Evolutionary conservation across 2,888 invertebrate species (phyloP).

Genomic region (Lithophane semibrunnea): DNA sequence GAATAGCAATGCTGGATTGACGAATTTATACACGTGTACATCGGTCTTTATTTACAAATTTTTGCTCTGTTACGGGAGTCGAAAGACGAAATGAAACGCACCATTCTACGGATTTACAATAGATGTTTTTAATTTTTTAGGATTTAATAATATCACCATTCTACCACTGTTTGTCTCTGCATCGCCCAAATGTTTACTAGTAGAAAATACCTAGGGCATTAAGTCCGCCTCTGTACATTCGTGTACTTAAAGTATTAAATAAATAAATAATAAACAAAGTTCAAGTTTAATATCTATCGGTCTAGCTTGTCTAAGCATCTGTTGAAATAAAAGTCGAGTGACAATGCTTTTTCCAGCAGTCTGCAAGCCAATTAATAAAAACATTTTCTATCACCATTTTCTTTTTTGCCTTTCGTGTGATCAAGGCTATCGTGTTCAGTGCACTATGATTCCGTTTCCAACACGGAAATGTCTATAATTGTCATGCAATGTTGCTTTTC

Average conservation of each 20-base stretch:
- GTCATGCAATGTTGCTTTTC: slow-evolving; percentile 55
- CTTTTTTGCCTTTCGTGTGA: slow-evolving; percentile 45
- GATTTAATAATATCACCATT: no score
- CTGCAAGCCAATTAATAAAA: background rate
- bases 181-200: no score
- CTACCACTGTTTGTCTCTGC: no score
- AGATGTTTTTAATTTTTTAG: background rate
- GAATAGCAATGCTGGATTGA: no score
- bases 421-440: slow-evolving; percentile 31
- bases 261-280: background rate
- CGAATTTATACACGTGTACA: background rate
- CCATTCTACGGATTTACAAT: background rate
- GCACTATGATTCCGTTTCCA: slow-evolving; percentile 33
- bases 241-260: no score
- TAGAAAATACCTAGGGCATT: no score
- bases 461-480: slow-evolving; percentile 37
- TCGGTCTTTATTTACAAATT: background rate
- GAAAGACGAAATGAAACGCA: background rate
- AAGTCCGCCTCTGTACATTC: no score
- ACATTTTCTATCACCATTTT: slow-evolving; percentile 3
- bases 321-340: background rate
- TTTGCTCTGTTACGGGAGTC: background rate
- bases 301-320: background rate
- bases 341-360: background rate
- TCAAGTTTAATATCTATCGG: background rate